Evolutionary conservation across 2,113 vertebrate species (phyloP), one percentile per base, ranked within the genome.

Genomic region (Vulpes ferrilata): DNA sequence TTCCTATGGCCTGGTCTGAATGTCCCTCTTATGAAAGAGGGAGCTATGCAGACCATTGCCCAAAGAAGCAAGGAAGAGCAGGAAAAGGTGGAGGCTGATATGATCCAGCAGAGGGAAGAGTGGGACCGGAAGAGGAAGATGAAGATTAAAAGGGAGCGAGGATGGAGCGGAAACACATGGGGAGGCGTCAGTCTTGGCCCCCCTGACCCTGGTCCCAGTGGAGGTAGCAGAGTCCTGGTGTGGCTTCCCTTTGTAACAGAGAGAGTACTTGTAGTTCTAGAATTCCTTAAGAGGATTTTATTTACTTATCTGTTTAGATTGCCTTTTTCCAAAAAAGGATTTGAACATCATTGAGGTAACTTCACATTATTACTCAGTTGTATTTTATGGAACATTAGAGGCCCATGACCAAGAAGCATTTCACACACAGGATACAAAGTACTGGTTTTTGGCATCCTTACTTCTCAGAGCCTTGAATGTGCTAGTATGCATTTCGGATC

Each of bases 1-100:
- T 99, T 99, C 95, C 99, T 99, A 67, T 99, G 99, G 99, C 99
- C 99, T 20, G 99, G 99, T 20, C 98, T 99, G 55, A 99, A 99
- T 85, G 8, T 95, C 43, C 99, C 99, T 0, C n/a, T 99, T 27
- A 0, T 99, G 69, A 99, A 97, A 97, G 98, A 98, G 23, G 99
- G 99, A 23, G 74, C 3, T 1, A 0, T 99, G 23, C 99, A 99
- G 98, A 32, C 53, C 64, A 97, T 99, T 67, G 55, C 94, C 59
- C 99, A 98, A 0, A 97, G 99, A 30, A 98, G 98, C 38, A 98
- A 99, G 59, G 98, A 98, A 15, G 99, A 99, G 87, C 99, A 99
- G 96, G 98, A 99, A 95, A 99, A 98, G 96, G 83, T 99, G 78
- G 98, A 98, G 60, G 98, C 99, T 0, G 98, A 99, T 35, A 98